Evolutionary conservation across 2,797 vertebrate species (phyloP), one percentile per base, ranked within the genome.

Genomic region (Microcaecilia unicolor): DNA sequence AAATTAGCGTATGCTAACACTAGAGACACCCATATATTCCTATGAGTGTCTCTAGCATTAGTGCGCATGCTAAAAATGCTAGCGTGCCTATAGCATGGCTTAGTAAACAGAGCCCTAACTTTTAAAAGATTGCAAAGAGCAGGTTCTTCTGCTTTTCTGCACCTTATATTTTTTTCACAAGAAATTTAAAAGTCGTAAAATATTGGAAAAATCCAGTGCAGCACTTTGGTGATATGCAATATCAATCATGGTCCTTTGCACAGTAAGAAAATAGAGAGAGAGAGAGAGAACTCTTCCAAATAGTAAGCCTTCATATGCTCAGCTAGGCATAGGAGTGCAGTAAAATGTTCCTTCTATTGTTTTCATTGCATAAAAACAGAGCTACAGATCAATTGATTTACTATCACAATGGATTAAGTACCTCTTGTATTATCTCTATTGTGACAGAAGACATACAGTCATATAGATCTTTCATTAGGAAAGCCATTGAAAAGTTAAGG

Each of bases 401-500:
- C 72, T 74, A 76, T 83, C 80, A 78, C 61, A 63, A 67, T 80
- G 34, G 76, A 81, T 78, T 81, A 76, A 69, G 51, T 50, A 57
- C 57, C 50, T 81, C 55, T 55, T 58, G 49, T 72, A 48, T 66
- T 80, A 76, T 78, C 77, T 80, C 70, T 76, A 48, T 50, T 74
- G 74, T 78, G 81, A 77, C 77, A 74, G 29, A 47, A 72, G 72
- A 67, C 69, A 72, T 62, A 59, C 23, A 1, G 42, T 76, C 50
- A 69, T 81, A 83, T 83, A 60, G 81, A 83, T 83, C 80, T 83
- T 82, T 80, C 81, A 84, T 84, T 84, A 83, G 53, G 61, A 48
- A 57, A 80, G 71, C 72, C 73, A 76, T 70, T 74, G 77, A 68
- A 74, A 80, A 74, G 67, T 70, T 58, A 76, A 70, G 73, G 73